These are phyloP conservation scores for Semnornis frantzii DNA, from an alignment of 2,113 vertebrate genomes.

Conservation along the genomic window DNA sequence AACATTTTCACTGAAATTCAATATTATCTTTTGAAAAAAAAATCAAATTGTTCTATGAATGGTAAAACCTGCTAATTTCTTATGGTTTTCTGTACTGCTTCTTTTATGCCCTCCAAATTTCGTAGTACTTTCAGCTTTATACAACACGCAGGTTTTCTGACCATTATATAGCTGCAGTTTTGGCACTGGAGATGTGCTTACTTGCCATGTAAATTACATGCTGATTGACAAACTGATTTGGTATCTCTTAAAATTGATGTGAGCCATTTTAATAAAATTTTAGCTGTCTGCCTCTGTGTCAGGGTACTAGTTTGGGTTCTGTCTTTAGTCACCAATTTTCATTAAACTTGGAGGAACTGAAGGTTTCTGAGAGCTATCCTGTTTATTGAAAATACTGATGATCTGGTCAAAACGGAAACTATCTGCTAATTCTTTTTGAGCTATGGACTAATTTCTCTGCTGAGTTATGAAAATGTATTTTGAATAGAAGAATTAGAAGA, in stretches of 20 bases:
- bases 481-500: background rate
- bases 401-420: background rate
- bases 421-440: background rate
- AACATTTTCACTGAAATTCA: background rate
- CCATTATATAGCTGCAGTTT: background rate
- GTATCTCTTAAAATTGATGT: background rate
- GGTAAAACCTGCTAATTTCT: background rate
- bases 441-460: background rate
- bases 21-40: background rate
- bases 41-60: background rate
- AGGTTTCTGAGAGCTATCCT: background rate
- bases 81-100: background rate
- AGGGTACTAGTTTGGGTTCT: background rate
- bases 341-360: background rate
- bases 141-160: background rate
- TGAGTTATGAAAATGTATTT: background rate
- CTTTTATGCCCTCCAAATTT: background rate
- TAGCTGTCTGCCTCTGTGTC: background rate
- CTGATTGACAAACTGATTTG: background rate
- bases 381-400: background rate
- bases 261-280: background rate
- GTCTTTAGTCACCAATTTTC: background rate
- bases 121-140: background rate
- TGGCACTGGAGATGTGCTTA: background rate
- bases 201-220: background rate